Evolutionary conservation across 1,140 invertebrate species (phyloP), one percentile per base, ranked within the genome.

Genomic region (Stegodyphus dumicola): DNA sequence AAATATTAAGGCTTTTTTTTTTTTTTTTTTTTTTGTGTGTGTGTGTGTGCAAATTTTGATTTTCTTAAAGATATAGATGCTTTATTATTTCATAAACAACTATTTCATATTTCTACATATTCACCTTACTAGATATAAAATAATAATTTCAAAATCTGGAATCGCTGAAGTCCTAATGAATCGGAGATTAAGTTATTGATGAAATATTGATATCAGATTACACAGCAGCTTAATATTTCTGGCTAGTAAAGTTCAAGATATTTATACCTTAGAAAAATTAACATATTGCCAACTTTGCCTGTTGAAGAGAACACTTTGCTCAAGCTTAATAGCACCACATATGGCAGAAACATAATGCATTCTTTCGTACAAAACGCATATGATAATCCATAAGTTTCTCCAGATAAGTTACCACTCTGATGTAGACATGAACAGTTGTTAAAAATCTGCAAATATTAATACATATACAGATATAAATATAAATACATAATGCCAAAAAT

Each of bases 271-370:
- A 85, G 75, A 6, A 66, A 81, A 11, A 87, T 67, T 33, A 85
- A 70, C 18, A 79, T 60, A 70, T 85, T 78, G 49, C 86, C 86
- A 51, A 87, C 79, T 60, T 76, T 56, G 66, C 56, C 79, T 9
- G 86, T 87, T 17, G 75, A 77, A 7, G 80, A 73, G 51, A 87
- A 54, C 60, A 87, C 76, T 64, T 77, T 87, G 48, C 84, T 69
- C 5, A 87, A 15, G n/a, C 74, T 87, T 18, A 87, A n/a, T 51
- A 87, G 60, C 9, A 73, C 18, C 6, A 84, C 49, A 51, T 87
- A 87, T 7, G 86, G 65, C 33, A 84, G 10, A 53, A 87, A 87
- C 13, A 56, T 75, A 9, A 33, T 52, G 74, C 86, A 87, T 6
- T 85, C 65, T n/a, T 9, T 10, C n/a, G 53, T 7, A 54, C 86